Base-by-base conservation (phyloP, 2,888 invertebrate species). In the Buathra laborator region DNA sequence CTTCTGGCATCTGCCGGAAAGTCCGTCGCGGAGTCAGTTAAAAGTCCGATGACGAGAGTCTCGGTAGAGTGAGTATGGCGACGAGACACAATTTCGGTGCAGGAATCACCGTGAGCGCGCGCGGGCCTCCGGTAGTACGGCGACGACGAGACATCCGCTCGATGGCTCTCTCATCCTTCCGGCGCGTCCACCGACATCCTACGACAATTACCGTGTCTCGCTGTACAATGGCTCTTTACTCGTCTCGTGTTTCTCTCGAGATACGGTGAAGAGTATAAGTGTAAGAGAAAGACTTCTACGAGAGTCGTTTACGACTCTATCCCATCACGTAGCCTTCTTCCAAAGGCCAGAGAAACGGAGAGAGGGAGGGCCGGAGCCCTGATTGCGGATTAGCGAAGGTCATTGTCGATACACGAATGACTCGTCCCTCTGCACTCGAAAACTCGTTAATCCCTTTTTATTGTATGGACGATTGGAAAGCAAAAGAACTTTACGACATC, bases 391-490 rank as follows among this genome's bases (percentile, higher is more conserved):
- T 86, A 84, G 62, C 77, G 62, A 70, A 59, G 67, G 56, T 59
- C 84, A 80, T 70, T 87, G 78, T 71, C 24, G 53, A 67, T 59
- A 77, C 16, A 67, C 37, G 16, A n/a, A 53, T n/a, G 43, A 67
- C 56, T 80, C 59, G 48, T 24, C 62, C 29, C 59, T 59, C 48
- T 64, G 16, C 46, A 48, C 51, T 71, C 24, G 70, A 71, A 59
- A 76, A 83, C 78, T 84, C 77, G 86, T 62, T 87, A 87, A 86
- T 86, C 77, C 80, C 82, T 10, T 80, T 81, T 84, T 80, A 77
- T 86, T 80, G 74, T 81, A 24, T 64, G 6, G 62, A 46, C 51
- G 51, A 56, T 66, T 78, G 46, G 46, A 43, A 24, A 43, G 44
- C 12, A 24, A 62, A 43, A 53, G 48, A 59, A 37, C 70, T 81